Evolutionary conservation across 1,140 invertebrate genomes (phyloP).

Genomic region (Macrobrachium nipponense): DNA sequence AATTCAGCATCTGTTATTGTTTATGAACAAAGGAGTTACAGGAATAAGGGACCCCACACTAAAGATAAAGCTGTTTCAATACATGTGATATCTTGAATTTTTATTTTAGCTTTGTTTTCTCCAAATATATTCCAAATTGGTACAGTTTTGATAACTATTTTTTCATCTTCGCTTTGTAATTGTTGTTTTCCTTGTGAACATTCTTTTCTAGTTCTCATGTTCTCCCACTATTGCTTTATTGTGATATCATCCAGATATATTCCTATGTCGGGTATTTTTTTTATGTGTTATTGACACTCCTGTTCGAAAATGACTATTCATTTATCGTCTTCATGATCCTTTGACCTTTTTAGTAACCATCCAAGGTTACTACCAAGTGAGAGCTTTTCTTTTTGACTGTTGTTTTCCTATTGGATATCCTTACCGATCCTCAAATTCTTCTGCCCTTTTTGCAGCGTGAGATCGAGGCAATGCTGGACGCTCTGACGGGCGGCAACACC

Average conservation of each 20-base stretch:
- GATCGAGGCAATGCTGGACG: conserved; percentile 79
- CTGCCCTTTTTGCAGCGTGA: conserved; percentile 64
- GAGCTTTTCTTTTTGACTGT: background rate
- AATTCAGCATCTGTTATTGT: too few relatives aligned
- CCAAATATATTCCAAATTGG: too few relatives aligned
- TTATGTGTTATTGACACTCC: background rate
- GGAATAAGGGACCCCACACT: too few relatives aligned
- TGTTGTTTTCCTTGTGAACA: too few relatives aligned
- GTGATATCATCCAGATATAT: background rate
- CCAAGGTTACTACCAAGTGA: background rate
- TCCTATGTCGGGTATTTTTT: background rate
- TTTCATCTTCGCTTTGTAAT: too few relatives aligned
- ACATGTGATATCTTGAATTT: too few relatives aligned
- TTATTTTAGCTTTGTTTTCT: too few relatives aligned
- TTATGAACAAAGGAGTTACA: too few relatives aligned
- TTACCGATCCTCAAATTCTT: background rate
- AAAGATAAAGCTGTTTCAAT: too few relatives aligned
- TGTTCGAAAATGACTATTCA: background rate
- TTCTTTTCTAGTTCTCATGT: too few relatives aligned
- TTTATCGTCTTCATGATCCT: background rate
- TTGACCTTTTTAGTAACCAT: background rate
- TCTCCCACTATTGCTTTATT: background rate
- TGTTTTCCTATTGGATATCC: background rate
- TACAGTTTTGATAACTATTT: too few relatives aligned
- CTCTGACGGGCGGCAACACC: conserved; percentile 81